Conservation (phyloP, 2,888 invertebrate species). For the Iphiclides podalirius region DNA sequence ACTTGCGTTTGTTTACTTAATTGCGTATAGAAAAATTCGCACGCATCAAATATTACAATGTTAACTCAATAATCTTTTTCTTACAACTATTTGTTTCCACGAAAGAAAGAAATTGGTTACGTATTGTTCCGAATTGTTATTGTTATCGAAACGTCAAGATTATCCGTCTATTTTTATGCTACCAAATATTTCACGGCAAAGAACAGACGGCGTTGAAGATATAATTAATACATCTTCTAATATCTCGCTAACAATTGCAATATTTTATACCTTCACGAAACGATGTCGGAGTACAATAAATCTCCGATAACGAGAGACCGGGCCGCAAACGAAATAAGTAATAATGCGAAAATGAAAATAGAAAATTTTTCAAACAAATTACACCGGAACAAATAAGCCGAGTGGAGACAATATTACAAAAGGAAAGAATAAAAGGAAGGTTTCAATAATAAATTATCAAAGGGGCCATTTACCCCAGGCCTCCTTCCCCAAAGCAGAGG, state of each 20-base stretch:
- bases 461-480: conserved; percentile 41
- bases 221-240: neutral
- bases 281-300: conserved; percentile 21
- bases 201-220: too few species aligned
- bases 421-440: conserved; percentile 61
- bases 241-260: neutral
- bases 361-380: conserved; percentile 51
- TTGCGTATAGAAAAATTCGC: too few species aligned
- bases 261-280: neutral
- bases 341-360: conserved; percentile 34
- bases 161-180: too few species aligned
- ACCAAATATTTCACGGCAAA: too few species aligned
- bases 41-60: too few species aligned
- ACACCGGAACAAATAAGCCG: conserved; percentile 58
- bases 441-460: conserved; percentile 75
- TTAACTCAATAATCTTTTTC: too few species aligned
- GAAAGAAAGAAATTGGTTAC: too few species aligned
- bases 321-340: conserved; percentile 28
- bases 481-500: conserved; percentile 36
- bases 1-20: too few species aligned
- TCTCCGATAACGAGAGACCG: conserved; percentile 27
- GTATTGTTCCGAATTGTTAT: too few species aligned
- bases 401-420: conserved; percentile 65
- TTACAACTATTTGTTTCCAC: too few species aligned
- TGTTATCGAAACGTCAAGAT: too few species aligned